Base-by-base conservation (phyloP, 2,797 vertebrate species). In the Anomalospiza imberbis region DNA sequence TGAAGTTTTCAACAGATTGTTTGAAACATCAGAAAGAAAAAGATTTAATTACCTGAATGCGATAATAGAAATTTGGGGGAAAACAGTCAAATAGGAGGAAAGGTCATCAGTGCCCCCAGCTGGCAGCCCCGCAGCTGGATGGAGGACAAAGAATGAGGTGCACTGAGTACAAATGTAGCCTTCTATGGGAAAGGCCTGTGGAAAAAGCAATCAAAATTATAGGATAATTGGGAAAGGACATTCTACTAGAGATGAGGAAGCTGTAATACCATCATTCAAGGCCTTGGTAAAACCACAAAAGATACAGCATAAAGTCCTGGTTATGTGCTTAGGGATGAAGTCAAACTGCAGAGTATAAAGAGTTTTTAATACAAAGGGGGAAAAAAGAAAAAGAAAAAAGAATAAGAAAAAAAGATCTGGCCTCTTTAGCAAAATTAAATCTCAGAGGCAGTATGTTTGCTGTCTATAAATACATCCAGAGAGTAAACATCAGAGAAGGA, bases 401-500 rank as follows among this genome's bases (percentile, higher is more conserved):
- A 26, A 16, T 2, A 42, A 38, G 4, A 24, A 36, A 5, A 40
- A 40, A 40, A 31, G 0, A 91, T 60, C 32, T 71, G 53, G 20
- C 31, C 79, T 72, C 31, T 76, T 92, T 76, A 78, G 58, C 62
- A 76, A 91, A 93, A 87, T 44, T 34, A 87, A 89, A 91, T 61
- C 48, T 87, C 61, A 34, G 32, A 89, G 54, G 29, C 19, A n/a
- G 21, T 83, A 50, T 44, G 48, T 80, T 85, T 90, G 50, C 68
- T 77, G n/a, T 57, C 88, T 83, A 51, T 62, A 93, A 91, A 89
- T 80, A 88, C 20, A 88, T 80, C 44, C 42, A 85, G 14, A 91
- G 29, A 88, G 51, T 66, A 94, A 94, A 93, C 74, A 92, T 47
- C 62, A 95, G 58, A 82, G 75, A 82, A 91, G 50, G 14, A 87